phyloP scores from a whole-genome alignment of 2,113 vertebrate species.

The Oryzias javanicus region DNA sequence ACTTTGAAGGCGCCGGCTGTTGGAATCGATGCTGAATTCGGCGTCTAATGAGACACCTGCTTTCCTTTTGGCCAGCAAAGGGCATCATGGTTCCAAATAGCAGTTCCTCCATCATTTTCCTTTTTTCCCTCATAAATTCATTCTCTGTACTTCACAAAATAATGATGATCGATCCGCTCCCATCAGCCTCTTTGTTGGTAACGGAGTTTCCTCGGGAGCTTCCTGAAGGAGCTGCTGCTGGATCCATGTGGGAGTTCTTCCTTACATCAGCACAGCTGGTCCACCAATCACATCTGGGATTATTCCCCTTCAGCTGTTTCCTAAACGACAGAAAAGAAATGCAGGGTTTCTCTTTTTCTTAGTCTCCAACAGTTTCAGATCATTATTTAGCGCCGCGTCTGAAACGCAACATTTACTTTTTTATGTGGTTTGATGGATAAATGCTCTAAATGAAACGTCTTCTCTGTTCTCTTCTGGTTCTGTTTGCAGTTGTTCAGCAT shows the following conservation, averaged over 20 bases:
- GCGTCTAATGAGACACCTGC: constrained; percentile 76
- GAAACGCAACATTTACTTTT: too few relatives aligned
- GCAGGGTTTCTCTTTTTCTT: too few relatives aligned
- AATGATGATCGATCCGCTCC: constrained; percentile 59
- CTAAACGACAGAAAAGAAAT: too few relatives aligned
- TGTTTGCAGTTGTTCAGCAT: too few relatives aligned
- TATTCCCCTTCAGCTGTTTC: too few relatives aligned
- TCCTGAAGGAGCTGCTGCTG: background rate
- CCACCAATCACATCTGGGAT: too few relatives aligned
- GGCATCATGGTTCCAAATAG: constrained; percentile 60
- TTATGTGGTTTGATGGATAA: too few relatives aligned
- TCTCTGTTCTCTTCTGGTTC: too few relatives aligned
- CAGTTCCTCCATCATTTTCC: constrained; percentile 45
- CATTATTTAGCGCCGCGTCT: too few relatives aligned
- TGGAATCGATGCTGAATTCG: constrained; percentile 73
- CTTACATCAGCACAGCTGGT: too few relatives aligned
- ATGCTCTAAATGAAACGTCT: too few relatives aligned
- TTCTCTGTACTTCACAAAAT: constrained; percentile 55
- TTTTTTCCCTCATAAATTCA: constrained; percentile 46
- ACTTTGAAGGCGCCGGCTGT: constrained; percentile 44
- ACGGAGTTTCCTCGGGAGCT: constrained; percentile 36
- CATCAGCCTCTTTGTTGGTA: constrained; percentile 40
- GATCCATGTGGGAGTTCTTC: background rate
- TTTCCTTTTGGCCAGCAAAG: constrained; percentile 57
- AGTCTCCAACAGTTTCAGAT: too few relatives aligned